A percentile compares a stretch with the other conserved stretches of the same genome.
Conservation (phyloP, 1,140 invertebrate species). For the Helicoverpa zea region DNA sequence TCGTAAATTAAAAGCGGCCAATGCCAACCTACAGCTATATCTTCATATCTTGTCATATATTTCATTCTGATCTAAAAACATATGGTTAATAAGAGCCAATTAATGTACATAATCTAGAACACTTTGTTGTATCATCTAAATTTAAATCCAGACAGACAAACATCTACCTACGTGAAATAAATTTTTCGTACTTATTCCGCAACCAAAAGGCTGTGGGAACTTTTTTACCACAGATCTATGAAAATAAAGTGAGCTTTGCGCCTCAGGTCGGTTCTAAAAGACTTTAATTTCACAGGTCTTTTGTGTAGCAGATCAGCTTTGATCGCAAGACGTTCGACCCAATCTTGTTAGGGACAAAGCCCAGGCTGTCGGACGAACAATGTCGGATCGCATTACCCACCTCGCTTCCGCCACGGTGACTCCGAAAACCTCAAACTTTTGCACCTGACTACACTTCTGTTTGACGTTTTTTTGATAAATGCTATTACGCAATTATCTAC, state of each 20-base stretch:
- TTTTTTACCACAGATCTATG: constrained; percentile 10
- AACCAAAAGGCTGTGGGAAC: constrained; percentile 16
- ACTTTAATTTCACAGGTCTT: constrained; percentile 63
- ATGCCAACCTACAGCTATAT: no score
- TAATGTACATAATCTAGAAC: not conserved
- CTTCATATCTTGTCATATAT: no score
- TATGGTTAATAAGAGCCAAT: no score
- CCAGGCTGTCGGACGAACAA: constrained; percentile 64
- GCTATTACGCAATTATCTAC: constrained; percentile 64
- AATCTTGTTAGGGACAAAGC: constrained; percentile 77
- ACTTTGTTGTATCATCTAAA: not conserved
- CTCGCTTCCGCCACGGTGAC: constrained; percentile 66
- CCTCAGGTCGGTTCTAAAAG: constrained; percentile 53
- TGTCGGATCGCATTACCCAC: constrained; percentile 71
- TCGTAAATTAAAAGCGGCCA: constrained; percentile 19
- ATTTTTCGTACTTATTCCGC: constrained; percentile 9
- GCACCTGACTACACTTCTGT: constrained; percentile 66
- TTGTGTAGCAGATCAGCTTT: constrained; percentile 60
- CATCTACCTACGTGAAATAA: not conserved
- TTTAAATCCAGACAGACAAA: not conserved
- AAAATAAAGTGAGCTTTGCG: constrained; percentile 54
- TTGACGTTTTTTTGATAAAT: constrained; percentile 57
- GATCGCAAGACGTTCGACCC: constrained; percentile 55
- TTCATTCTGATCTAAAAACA: no score
- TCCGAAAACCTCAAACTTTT: constrained; percentile 67